Evolutionary conservation across 2,113 vertebrate species (phyloP).

Genomic region (Elephantulus edwardii): DNA sequence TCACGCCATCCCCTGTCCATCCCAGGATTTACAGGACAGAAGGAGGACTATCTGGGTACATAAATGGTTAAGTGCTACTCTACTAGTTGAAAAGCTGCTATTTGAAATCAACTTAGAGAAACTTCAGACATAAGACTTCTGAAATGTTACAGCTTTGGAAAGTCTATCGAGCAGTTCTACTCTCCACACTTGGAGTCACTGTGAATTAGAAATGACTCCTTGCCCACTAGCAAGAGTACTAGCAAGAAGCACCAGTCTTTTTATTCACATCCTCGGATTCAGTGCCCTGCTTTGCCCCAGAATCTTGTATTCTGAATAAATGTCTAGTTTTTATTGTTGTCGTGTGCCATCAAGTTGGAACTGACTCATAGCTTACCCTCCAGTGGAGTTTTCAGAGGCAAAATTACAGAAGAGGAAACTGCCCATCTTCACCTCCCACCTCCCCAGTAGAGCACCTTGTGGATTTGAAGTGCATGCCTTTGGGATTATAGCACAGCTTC

Average conservation of each 20-base stretch:
- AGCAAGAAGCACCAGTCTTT: neutral
- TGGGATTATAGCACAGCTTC: too few species aligned
- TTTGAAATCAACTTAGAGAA: neutral
- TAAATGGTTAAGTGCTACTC: neutral
- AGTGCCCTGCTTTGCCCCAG: neutral
- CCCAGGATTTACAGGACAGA: neutral
- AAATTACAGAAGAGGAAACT: too few species aligned
- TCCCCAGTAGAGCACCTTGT: too few species aligned
- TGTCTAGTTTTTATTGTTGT: too few species aligned
- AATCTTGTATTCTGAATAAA: neutral
- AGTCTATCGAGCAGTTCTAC: neutral
- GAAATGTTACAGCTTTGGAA: neutral
- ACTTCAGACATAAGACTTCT: neutral
- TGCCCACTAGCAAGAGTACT: neutral
- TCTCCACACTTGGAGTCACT: neutral
- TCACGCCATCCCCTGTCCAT: neutral
- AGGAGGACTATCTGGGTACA: neutral
- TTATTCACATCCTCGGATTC: neutral
- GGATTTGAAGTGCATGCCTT: too few species aligned
- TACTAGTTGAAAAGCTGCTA: neutral
- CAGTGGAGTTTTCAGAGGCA: too few species aligned
- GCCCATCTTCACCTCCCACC: too few species aligned
- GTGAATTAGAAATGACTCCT: neutral
- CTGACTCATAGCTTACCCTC: too few species aligned
- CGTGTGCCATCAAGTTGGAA: too few species aligned